Conservation (phyloP, 2,797 vertebrate genomes). For the Gymnoscopelus microlampas region DNA sequence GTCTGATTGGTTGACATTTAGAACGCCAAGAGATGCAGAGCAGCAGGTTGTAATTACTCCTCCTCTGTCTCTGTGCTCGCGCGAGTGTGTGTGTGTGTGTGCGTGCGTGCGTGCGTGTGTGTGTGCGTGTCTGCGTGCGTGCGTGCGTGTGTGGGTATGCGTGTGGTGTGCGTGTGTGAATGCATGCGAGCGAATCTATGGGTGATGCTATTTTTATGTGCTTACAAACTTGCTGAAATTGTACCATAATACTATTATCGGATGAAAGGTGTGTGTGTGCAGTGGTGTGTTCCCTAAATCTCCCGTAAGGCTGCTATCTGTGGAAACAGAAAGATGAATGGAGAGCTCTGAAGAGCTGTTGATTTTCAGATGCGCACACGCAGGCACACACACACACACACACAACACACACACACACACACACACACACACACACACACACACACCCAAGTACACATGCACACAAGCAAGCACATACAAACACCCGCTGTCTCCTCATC, state of each 20-base stretch:
- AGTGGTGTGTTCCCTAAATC: not conserved
- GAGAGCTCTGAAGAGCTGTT: slow-evolving; percentile 33
- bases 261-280: not conserved
- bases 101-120: not conserved
- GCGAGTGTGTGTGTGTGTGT: slow-evolving; percentile 12
- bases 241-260: no score
- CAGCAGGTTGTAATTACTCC: slow-evolving; percentile 15
- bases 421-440: no score
- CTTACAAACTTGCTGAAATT: no score
- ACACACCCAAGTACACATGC: no score
- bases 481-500: slow-evolving; percentile 2
- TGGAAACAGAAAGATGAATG: slow-evolving; percentile 49
- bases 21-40: not conserved
- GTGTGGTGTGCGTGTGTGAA: not conserved
- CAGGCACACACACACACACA: slow-evolving; percentile 22
- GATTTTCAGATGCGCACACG: slow-evolving; percentile 20
- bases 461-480: not conserved
- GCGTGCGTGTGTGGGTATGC: not conserved
- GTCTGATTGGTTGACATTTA: slow-evolving; percentile 36
- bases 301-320: slow-evolving; percentile 37
- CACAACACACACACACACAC: not conserved
- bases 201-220: not conserved
- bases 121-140: not conserved
- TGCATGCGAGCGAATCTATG: slow-evolving; percentile 4
- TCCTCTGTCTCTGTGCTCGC: slow-evolving; percentile 23